Base-by-base conservation (phyloP, 2,113 vertebrate genomes). In the Trematocara nigrifrons region DNA sequence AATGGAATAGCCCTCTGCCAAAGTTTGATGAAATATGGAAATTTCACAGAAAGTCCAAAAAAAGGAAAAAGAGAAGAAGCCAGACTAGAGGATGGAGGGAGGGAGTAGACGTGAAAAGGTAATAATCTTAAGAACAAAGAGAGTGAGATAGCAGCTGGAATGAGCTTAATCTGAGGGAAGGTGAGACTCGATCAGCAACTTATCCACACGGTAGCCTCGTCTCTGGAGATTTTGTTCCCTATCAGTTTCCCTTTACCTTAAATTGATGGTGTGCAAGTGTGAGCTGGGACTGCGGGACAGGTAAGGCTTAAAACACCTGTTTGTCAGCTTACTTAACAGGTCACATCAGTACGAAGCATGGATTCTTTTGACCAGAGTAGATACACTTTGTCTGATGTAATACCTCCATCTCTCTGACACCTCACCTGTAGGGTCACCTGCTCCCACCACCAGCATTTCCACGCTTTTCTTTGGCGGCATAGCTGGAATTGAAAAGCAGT, bases 1-100 rank as follows among this genome's bases (percentile, higher is more conserved):
- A 89, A 86, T 84, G 86, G 90, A 88, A 93, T 88, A 78, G 29
- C 20, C 31, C 8, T 40, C 56, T 69, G 89, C 90, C 91, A 92
- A 89, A 81, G 77, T 87, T 57, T 86, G 83, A 91, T 47, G 40
- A 59, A 89, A 54, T 40, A 87, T 66, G 86, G 86, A 89, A 82
- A 90, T 83, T 81, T 81, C 71, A 29, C 42, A 51, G 80, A 71
- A 87, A 83, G 6, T 16, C 1, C 7, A 66, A 47, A 78, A 10
- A 18, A 69, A 71, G 12, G 20, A 16, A 15, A 71, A 71, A 22
- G 7, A 71, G 64, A 16, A 40, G 61, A 12, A 61, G 66, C 77
- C 81, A 45, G 69, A 82, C 40, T 22, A 33, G 82, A 53, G 69
- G 40, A 79, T 64, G 7, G 18, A 31, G 52, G 40, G 31, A 29